A percentile compares a stretch with the other conserved stretches of the same genome.
These are phyloP conservation scores for Nannoperca australis DNA, from an alignment of 2,797 vertebrate genomes.

Conservation along the genomic window DNA sequence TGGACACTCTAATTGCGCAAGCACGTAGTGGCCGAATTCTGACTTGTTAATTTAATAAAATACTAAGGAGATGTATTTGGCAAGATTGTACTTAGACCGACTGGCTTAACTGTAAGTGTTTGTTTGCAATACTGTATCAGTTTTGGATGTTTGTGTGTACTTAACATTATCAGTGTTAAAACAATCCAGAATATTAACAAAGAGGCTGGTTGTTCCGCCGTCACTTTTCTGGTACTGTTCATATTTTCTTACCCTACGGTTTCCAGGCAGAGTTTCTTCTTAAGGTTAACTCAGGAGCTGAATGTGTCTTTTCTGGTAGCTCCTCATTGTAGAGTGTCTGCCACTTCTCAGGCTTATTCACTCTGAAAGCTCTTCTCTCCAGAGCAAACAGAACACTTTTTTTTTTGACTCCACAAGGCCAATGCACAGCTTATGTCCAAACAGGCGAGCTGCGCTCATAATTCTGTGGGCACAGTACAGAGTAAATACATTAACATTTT, in stretches of 20 bases:
- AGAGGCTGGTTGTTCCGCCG: conserved; percentile 41
- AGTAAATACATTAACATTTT: conserved; percentile 82
- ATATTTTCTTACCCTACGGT: conserved; percentile 40
- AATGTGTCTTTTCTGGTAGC: conserved; percentile 79
- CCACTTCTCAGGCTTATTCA: conserved; percentile 82
- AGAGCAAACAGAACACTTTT: conserved; percentile 75
- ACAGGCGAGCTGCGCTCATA: conserved; percentile 66
- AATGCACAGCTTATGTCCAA: conserved; percentile 76
- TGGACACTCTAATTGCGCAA: conserved; percentile 47
- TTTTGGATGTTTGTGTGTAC: conserved; percentile 29
- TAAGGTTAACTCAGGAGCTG: conserved; percentile 60
- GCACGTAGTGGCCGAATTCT: conserved; percentile 7
- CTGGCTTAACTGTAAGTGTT: conserved; percentile 7
- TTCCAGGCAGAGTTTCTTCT: conserved; percentile 56
- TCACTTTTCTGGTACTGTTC: conserved; percentile 23
- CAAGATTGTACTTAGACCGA: not conserved
- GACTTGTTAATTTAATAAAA: conserved; percentile 38
- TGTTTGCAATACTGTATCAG: conserved; percentile 5
- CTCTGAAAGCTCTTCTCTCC: conserved; percentile 81
- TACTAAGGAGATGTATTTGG: conserved; percentile 16
- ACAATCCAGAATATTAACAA: conserved; percentile 35
- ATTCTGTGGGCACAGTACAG: conserved; percentile 72
- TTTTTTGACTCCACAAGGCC: conserved; percentile 71
- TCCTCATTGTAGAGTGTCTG: conserved; percentile 81
- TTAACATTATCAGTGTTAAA: conserved; percentile 23